These are phyloP conservation scores for Acronicta leporina DNA, from an alignment of 2,888 invertebrate genomes.

Conservation along the genomic window DNA sequence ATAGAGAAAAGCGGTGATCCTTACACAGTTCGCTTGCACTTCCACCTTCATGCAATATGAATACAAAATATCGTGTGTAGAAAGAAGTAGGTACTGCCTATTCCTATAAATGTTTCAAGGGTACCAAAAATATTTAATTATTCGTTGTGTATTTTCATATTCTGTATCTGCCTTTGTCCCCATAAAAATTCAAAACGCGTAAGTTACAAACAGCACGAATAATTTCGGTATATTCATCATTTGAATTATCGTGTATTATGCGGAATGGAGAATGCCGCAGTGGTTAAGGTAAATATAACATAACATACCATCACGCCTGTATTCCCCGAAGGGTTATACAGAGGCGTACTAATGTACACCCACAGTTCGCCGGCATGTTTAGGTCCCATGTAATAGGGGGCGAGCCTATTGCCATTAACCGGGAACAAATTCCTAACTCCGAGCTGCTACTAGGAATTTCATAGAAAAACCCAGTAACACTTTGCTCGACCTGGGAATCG, in stretches of 20 bases:
- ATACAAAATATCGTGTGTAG: slow-evolving; percentile 28
- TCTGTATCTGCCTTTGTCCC: background rate
- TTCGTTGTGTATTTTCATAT: slow-evolving; percentile 10
- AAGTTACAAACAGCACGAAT: slow-evolving; percentile 34
- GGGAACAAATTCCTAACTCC: too few species aligned
- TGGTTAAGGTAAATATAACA: slow-evolving; percentile 32
- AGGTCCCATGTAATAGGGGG: too few species aligned
- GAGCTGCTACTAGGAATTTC: too few species aligned
- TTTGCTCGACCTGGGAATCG: too few species aligned
- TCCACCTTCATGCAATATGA: slow-evolving; percentile 21
- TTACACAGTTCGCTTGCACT: slow-evolving; percentile 26
- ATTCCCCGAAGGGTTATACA: too few species aligned
- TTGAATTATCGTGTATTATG: slow-evolving; percentile 45
- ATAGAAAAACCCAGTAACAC: too few species aligned
- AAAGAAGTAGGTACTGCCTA: background rate
- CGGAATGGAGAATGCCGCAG: slow-evolving; percentile 36
- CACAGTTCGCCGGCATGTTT: too few species aligned
- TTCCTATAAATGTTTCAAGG: slow-evolving; percentile 1
- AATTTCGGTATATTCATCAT: slow-evolving; percentile 38
- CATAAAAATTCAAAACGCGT: slow-evolving; percentile 26
- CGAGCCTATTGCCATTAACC: too few species aligned
- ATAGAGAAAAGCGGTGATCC: slow-evolving; percentile 30
- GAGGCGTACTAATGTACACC: too few species aligned
- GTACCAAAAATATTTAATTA: slow-evolving; percentile 9
- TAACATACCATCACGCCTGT: too few species aligned